Evolutionary conservation across 2,888 invertebrate species (phyloP).

Genomic region (Apamea sordens): DNA sequence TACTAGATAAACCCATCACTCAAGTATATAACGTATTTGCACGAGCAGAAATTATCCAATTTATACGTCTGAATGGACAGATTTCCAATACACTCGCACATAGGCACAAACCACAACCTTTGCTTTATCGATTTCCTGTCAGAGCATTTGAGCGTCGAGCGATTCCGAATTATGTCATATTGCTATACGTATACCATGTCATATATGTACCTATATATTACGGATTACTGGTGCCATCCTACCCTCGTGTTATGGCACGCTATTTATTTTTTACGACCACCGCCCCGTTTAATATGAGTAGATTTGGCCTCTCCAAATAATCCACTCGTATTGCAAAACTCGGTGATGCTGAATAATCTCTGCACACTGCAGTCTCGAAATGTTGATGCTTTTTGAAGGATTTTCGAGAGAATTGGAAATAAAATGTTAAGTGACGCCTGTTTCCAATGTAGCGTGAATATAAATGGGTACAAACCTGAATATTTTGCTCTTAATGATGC

Average conservation of each 20-base stretch:
- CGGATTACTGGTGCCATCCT: conserved; percentile 61
- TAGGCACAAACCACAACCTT: conserved; percentile 61
- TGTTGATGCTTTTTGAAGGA: conserved; percentile 37
- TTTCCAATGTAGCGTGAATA: conserved; percentile 55
- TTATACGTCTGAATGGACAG: conserved; percentile 50
- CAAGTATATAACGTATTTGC: conserved; percentile 27
- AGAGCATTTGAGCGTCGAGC: conserved; percentile 63
- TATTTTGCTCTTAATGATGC: conserved; percentile 48
- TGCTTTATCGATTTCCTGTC: conserved; percentile 70
- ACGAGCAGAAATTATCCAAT: conserved; percentile 50
- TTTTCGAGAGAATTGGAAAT: conserved; percentile 29
- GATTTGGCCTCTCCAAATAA: conserved; percentile 65
- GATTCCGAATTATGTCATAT: conserved; percentile 70
- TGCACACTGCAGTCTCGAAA: conserved; percentile 47
- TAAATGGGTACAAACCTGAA: conserved; percentile 55
- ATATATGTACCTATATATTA: conserved; percentile 44
- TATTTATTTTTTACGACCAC: conserved; percentile 68
- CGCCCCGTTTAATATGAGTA: conserved; percentile 59
- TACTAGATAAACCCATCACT: conserved; percentile 21
- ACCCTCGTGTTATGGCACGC: conserved; percentile 65
- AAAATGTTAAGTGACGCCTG: conserved; percentile 37
- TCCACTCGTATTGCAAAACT: conserved; percentile 56
- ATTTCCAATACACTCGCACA: conserved; percentile 56
- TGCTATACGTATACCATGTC: conserved; percentile 32
- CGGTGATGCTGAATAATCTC: conserved; percentile 53